These are phyloP conservation scores for Ceratoteleas bidentatus DNA, from an alignment of 1,140 invertebrate genomes.

Conservation along the genomic window DNA sequence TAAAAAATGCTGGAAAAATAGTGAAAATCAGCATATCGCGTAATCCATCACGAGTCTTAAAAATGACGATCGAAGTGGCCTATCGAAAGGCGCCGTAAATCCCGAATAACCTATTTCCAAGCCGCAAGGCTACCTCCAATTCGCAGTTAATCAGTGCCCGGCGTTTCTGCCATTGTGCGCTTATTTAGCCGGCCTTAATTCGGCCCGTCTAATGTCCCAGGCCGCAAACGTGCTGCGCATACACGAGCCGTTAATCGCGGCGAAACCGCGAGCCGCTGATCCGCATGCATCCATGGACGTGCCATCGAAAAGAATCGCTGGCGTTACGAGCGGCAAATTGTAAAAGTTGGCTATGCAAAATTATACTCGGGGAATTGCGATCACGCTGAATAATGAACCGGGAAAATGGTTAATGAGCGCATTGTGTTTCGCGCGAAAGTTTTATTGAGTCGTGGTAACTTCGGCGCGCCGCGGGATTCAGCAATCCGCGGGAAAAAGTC, in stretches of 20 bases:
- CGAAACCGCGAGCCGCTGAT: constrained; percentile 1
- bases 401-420: constrained; percentile 16
- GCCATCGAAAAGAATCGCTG: not conserved
- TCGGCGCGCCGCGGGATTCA: constrained; percentile 17
- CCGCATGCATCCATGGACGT: not conserved
- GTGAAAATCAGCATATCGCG: not conserved
- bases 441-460: constrained; percentile 20
- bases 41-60: not conserved
- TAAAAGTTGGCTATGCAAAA: constrained; percentile 3
- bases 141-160: constrained; percentile 11
- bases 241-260: constrained; percentile 7
- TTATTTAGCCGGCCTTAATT: constrained; percentile 20
- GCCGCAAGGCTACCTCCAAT: constrained; percentile 9
- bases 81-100: constrained; percentile 18
- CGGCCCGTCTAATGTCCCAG: not conserved
- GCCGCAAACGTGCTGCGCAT: not conserved
- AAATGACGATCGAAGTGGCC: constrained; percentile 9
- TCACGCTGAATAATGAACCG: constrained; percentile 9
- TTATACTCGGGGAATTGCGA: constrained; percentile 3
- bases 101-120: constrained; percentile 14
- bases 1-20: not conserved
- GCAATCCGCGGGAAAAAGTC: constrained; percentile 12
- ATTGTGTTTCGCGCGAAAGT: constrained; percentile 19
- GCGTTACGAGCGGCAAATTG: not conserved
- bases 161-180: constrained; percentile 13